Percentiles rank a stretch among this genome's conserved stretches.
These are phyloP conservation scores for Drosophila kanapiae DNA, from an alignment of 1,140 invertebrate genomes.

Conservation along the genomic window DNA sequence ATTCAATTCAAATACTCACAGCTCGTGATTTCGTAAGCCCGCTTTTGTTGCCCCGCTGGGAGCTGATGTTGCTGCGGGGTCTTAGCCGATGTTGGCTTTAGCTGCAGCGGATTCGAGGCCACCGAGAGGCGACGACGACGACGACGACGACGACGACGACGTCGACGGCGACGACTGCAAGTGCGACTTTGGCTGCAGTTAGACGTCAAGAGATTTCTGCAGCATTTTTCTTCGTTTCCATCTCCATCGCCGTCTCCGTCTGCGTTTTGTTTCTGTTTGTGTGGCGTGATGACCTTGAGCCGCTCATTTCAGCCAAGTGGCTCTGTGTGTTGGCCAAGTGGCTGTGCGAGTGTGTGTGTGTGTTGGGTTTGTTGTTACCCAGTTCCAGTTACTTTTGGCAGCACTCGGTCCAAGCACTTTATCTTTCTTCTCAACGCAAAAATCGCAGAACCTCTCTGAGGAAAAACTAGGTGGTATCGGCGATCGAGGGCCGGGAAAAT, in stretches of 20 bases:
- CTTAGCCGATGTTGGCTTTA: conserved; percentile 23
- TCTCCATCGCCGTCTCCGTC: conserved; percentile 11
- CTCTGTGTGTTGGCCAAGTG: conserved; percentile 58
- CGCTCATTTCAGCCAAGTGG: conserved; percentile 79
- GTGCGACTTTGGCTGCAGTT: conserved; percentile 73
- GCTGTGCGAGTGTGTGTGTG: conserved; percentile 21
- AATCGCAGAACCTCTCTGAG: background rate
- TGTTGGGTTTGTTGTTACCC: conserved; percentile 40
- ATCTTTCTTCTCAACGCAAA: conserved; percentile 22
- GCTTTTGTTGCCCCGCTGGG: conserved; percentile 55
- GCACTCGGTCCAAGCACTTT: conserved; percentile 35
- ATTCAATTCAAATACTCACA: conserved; percentile 77
- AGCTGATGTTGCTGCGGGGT: conserved; percentile 36
- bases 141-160: conserved; percentile 41
- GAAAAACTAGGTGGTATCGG: background rate
- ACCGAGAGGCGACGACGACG: conserved; percentile 55
- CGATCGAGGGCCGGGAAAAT: too few relatives aligned
- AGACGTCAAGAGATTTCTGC: conserved; percentile 61
- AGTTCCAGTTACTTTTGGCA: conserved; percentile 80
- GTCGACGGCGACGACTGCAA: conserved; percentile 53
- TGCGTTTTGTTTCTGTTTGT: conserved; percentile 63
- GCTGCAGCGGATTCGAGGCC: conserved; percentile 78
- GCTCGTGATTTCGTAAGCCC: conserved; percentile 83
- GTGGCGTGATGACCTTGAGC: conserved; percentile 83
- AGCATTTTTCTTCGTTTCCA: conserved; percentile 32